A percentile compares a stretch with the other conserved stretches of the same genome.
Evolutionary conservation across 2,888 invertebrate genomes (phyloP).

Genomic region (Monoplex corrugatus): DNA sequence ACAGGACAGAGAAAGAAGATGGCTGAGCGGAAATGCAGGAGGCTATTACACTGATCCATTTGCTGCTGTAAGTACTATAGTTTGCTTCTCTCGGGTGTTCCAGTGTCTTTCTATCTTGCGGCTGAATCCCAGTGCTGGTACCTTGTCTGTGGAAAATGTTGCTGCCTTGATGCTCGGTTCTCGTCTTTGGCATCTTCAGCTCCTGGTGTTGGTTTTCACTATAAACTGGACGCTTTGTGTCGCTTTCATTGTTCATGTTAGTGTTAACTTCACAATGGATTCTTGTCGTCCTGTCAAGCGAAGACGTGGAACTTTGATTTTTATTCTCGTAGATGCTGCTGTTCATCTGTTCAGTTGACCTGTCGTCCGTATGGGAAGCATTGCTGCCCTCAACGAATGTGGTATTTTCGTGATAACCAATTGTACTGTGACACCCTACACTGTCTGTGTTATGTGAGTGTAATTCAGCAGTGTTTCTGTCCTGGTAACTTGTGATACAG

Average conservation of each 20-base stretch:
- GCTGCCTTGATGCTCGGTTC: not conserved
- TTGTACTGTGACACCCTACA: too few species aligned
- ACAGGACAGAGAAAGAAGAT: not conserved
- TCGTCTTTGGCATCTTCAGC: not conserved
- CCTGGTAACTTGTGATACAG: too few species aligned
- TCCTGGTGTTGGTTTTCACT: not conserved
- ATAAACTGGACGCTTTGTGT: not conserved
- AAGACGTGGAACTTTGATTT: too few species aligned
- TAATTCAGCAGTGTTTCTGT: too few species aligned
- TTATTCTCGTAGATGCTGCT: too few species aligned
- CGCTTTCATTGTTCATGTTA: too few species aligned
- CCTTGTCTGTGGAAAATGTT: not conserved
- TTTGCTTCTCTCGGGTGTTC: not conserved
- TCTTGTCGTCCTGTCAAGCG: not conserved
- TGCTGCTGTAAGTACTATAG: not conserved
- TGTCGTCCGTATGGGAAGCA: too few species aligned
- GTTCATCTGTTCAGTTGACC: too few species aligned
- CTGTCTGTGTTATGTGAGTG: too few species aligned
- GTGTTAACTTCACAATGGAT: not conserved
- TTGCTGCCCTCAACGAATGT: too few species aligned
- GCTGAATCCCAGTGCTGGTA: not conserved
- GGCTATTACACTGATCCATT: slow-evolving; percentile 40
- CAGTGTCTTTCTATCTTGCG: not conserved
- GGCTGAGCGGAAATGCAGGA: slow-evolving; percentile 26
- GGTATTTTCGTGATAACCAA: too few species aligned